These are phyloP conservation scores for Dinothrombium tinctorium DNA, from an alignment of 1,140 invertebrate species.

Conservation along the genomic window DNA sequence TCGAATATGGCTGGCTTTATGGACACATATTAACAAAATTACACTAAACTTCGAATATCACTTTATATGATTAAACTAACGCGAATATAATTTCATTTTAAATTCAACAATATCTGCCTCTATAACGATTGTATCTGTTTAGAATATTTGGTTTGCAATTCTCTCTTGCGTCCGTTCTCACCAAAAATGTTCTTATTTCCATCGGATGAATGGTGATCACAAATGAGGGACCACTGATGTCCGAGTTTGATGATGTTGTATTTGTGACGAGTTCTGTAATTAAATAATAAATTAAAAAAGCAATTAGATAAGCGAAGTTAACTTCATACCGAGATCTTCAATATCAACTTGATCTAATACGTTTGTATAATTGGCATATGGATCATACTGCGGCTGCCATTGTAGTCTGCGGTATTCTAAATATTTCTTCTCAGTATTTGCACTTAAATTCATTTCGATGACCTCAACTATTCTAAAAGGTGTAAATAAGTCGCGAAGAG, in stretches of 20 bases:
- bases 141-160: no score
- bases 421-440: constrained; percentile 33
- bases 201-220: constrained; percentile 32
- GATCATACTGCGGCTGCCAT: constrained; percentile 21
- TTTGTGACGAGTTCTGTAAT: background rate
- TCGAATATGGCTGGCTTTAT: no score
- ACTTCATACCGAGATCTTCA: background rate
- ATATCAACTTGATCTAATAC: constrained; percentile 8
- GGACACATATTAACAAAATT: no score
- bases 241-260: background rate
- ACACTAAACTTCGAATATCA: no score
- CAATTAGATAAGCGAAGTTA: background rate
- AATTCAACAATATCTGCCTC: no score
- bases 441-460: constrained; percentile 39
- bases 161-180: constrained; percentile 14
- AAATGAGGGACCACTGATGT: constrained; percentile 18
- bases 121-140: no score
- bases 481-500: constrained; percentile 29
- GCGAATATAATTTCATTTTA: no score
- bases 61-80: no score
- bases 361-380: constrained; percentile 15
- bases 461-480: constrained; percentile 30
- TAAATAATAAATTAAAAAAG: background rate
- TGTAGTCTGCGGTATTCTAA: constrained; percentile 24
- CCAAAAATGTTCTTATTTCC: constrained; percentile 34